Evolutionary conservation across 2,113 vertebrate genomes (phyloP).

Genomic region (Menidia beryllina): DNA sequence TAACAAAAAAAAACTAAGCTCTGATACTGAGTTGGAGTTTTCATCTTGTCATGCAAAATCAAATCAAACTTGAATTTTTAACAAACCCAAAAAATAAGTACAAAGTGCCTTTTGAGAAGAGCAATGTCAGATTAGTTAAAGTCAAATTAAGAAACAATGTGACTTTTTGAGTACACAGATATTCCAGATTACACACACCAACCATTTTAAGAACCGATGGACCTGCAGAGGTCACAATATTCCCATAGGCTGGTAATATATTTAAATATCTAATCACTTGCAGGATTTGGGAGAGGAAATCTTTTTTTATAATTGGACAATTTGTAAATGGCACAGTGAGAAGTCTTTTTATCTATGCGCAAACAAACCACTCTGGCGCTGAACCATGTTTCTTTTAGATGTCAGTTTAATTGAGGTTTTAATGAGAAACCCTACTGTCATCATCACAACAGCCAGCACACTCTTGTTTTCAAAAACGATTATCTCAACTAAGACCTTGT

Average conservation of each 20-base stretch:
- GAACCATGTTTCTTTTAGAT: slow-evolving; percentile 63
- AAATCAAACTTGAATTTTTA: too few relatives aligned
- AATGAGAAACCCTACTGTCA: slow-evolving; percentile 60
- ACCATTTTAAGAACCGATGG: too few relatives aligned
- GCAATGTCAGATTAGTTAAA: too few relatives aligned
- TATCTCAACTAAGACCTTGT: slow-evolving; percentile 17
- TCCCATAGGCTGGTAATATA: slow-evolving; percentile 12
- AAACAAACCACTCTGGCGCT: slow-evolving; percentile 69
- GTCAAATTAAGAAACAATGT: too few relatives aligned
- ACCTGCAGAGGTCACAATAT: neutral
- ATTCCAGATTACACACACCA: too few relatives aligned
- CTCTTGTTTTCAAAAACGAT: slow-evolving; percentile 21
- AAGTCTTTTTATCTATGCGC: slow-evolving; percentile 66
- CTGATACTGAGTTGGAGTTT: too few relatives aligned
- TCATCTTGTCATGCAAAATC: too few relatives aligned
- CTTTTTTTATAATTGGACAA: slow-evolving; percentile 50
- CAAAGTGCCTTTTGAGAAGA: too few relatives aligned
- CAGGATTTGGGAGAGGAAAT: neutral
- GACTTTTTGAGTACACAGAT: too few relatives aligned
- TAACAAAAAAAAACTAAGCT: too few relatives aligned
- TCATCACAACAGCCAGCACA: slow-evolving; percentile 25
- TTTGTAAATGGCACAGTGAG: slow-evolving; percentile 62
- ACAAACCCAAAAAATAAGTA: too few relatives aligned
- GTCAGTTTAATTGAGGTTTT: slow-evolving; percentile 71
- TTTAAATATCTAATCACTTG: neutral